A percentile compares a stretch with the other conserved stretches of the same genome.
Conservation (phyloP, 2,797 vertebrate genomes). For the Rhincodon typus region DNA sequence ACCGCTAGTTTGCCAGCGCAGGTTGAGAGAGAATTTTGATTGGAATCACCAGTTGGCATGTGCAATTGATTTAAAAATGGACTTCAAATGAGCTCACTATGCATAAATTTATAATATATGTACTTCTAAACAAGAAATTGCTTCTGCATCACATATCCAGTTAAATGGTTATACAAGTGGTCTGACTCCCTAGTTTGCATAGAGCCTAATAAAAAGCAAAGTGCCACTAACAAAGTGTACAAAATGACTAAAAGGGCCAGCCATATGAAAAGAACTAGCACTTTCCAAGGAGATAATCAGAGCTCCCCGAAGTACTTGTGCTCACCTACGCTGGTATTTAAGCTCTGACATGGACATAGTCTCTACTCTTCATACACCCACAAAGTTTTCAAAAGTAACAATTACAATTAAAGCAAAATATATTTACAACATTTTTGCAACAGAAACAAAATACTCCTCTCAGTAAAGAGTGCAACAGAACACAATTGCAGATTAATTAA, state of each 20-base stretch:
- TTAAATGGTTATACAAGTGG: conserved; percentile 26
- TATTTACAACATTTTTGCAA: conserved; percentile 47
- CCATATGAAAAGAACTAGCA: not conserved
- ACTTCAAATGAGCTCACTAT: not conserved
- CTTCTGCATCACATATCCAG: not conserved
- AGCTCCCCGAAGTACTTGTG: not conserved
- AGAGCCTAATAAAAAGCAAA: conserved; percentile 16
- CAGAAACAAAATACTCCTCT: not conserved
- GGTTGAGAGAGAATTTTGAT: not conserved
- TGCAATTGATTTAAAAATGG: not conserved
- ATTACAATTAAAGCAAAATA: conserved; percentile 57
- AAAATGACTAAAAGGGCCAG: not conserved
- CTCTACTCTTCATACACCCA: not conserved
- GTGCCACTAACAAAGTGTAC: not conserved
- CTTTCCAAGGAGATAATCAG: not conserved
- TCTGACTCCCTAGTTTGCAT: conserved; percentile 24
- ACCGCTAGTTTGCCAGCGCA: not conserved
- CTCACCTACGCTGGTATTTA: not conserved
- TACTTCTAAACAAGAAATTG: not conserved
- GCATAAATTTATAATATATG: not conserved
- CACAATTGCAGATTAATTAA: conserved; percentile 64
- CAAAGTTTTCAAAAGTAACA: conserved; percentile 24
- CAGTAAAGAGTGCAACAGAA: conserved; percentile 4
- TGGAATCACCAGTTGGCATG: not conserved
- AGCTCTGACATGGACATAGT: conserved; percentile 45